A percentile compares a stretch with the other conserved stretches of the same genome.
phyloP scores from a whole-genome alignment of 2,888 invertebrate genomes.

The Diadegma fenestrale region DNA sequence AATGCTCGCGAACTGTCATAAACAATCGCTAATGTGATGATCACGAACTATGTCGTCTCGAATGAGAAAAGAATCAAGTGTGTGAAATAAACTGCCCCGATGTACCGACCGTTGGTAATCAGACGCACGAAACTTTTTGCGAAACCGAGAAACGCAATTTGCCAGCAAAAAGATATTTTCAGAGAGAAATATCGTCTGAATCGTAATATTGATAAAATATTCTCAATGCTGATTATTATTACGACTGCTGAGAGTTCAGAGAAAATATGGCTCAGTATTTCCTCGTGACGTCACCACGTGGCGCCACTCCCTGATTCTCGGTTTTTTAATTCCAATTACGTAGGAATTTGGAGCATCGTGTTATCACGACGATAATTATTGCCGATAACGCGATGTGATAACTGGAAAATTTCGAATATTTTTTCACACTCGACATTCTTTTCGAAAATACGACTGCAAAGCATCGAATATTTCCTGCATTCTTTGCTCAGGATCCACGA shows the following conservation, averaged over 20 bases:
- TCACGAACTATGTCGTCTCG: conserved; percentile 6
- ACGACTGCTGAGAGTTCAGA: background rate
- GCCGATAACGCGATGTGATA: background rate
- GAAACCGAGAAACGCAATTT: no score
- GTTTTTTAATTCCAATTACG: background rate
- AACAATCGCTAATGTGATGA: conserved; percentile 15
- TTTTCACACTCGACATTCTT: background rate
- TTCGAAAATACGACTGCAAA: background rate
- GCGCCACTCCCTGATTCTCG: background rate
- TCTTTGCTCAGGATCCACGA: background rate
- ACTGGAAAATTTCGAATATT: background rate
- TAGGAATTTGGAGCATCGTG: conserved; percentile 33
- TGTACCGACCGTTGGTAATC: conserved; percentile 5
- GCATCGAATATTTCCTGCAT: background rate
- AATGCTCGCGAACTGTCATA: conserved; percentile 29
- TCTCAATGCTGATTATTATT: background rate
- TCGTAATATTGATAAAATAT: background rate
- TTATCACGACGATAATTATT: conserved; percentile 35
- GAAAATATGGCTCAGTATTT: background rate
- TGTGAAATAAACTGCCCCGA: background rate
- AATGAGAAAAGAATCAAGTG: background rate
- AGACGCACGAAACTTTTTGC: background rate
- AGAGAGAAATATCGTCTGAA: background rate
- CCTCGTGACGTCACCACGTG: background rate
- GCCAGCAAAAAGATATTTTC: background rate